phyloP scores from a whole-genome alignment of 30 jellyfish, hydroid and myxozoan genomes.

The Pseudorhiza aurosa region DNA sequence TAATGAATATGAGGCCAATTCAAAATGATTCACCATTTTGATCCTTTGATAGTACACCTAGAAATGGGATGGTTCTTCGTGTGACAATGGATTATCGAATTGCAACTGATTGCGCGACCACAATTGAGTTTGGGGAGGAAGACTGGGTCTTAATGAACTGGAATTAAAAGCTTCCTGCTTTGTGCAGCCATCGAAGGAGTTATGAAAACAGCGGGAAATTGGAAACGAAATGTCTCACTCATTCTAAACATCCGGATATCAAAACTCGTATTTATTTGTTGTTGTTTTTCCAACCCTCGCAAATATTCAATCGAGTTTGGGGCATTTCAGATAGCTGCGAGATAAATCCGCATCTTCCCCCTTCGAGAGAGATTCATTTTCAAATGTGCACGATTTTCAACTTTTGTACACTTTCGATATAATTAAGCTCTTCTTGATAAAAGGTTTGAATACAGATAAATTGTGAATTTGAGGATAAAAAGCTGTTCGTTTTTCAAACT shows the following conservation, averaged over 20 bases:
- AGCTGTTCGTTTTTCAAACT: too few relatives aligned
- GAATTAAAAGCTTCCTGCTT: conserved; percentile 17
- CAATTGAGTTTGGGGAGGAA: conserved; percentile 29
- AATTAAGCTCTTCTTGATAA: too few relatives aligned
- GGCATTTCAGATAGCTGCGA: too few relatives aligned
- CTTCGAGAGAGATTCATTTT: too few relatives aligned
- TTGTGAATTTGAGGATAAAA: too few relatives aligned
- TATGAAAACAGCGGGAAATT: neutral
- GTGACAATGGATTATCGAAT: conserved; percentile 8
- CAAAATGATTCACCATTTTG: neutral
- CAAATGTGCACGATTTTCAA: too few relatives aligned
- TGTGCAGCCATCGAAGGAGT: neutral
- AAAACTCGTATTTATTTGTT: neutral
- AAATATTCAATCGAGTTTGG: too few relatives aligned
- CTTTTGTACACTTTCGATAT: too few relatives aligned
- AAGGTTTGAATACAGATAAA: too few relatives aligned
- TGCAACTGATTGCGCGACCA: conserved; percentile 15
- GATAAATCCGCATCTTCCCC: too few relatives aligned
- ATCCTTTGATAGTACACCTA: conserved; percentile 54
- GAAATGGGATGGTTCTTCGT: conserved; percentile 21
- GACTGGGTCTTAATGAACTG: conserved; percentile 34
- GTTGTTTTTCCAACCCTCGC: neutral
- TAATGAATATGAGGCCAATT: conserved; percentile 39
- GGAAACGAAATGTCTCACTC: neutral
- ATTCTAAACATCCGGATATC: conserved; percentile 2